Evolutionary conservation across 2,888 invertebrate genomes (phyloP).

Genomic region (Sarcophaga caerulescens): DNA sequence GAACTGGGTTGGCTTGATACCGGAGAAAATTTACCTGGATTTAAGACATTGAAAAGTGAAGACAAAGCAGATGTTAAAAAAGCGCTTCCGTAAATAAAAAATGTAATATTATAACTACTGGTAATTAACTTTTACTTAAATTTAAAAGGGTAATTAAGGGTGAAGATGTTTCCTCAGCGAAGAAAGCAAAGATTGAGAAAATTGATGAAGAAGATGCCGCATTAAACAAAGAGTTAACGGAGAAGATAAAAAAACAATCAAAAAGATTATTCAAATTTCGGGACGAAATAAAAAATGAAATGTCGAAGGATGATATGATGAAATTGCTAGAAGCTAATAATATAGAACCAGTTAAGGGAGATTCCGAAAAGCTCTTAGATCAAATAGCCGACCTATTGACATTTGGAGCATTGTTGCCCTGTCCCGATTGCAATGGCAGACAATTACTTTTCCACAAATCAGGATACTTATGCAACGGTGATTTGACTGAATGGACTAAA

Average conservation of each 20-base stretch:
- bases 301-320: slow-evolving; percentile 85
- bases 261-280: slow-evolving; percentile 83
- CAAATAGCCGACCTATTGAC: slow-evolving; percentile 91
- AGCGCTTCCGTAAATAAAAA: slow-evolving; percentile 84
- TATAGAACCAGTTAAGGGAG: slow-evolving; percentile 86
- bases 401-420: slow-evolving; percentile 91
- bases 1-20: slow-evolving; percentile 88
- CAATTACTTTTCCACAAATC: slow-evolving; percentile 87
- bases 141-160: slow-evolving; percentile 74
- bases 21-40: slow-evolving; percentile 90
- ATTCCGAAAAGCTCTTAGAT: slow-evolving; percentile 85
- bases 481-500: slow-evolving; percentile 90
- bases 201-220: slow-evolving; percentile 83
- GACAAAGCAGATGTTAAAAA: slow-evolving; percentile 86
- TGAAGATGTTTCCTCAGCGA: slow-evolving; percentile 84
- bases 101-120: background rate
- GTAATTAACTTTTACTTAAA: slow-evolving; percentile 17
- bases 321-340: slow-evolving; percentile 87
- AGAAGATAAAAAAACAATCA: slow-evolving; percentile 78
- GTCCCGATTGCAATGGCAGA: slow-evolving; percentile 89
- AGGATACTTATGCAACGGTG: slow-evolving; percentile 93
- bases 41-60: slow-evolving; percentile 85
- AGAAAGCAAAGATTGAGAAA: slow-evolving; percentile 87
- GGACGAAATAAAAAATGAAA: slow-evolving; percentile 84
- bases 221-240: slow-evolving; percentile 84